These are phyloP conservation scores for Platichthys stellatus DNA, from an alignment of 2,113 vertebrate genomes.

Conservation along the genomic window DNA sequence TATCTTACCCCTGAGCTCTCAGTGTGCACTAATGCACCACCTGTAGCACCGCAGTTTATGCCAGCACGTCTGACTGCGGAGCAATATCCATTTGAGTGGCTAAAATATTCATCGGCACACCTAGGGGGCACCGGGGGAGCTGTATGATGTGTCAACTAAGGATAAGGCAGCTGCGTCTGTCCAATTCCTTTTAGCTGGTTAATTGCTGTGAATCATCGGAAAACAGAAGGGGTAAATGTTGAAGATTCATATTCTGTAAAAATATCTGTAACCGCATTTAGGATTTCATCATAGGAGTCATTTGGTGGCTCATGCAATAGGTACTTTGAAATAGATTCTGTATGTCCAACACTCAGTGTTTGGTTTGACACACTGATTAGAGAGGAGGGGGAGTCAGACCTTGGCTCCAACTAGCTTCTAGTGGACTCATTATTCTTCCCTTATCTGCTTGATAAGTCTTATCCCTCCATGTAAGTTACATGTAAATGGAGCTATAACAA, in stretches of 20 bases:
- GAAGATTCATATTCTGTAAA: neutral
- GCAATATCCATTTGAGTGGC: slow-evolving; percentile 73
- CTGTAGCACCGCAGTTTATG: slow-evolving; percentile 59
- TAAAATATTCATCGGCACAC: slow-evolving; percentile 82
- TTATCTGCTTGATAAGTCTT: neutral
- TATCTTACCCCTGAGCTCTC: slow-evolving; percentile 42
- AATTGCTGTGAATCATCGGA: slow-evolving; percentile 34
- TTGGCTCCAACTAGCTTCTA: neutral
- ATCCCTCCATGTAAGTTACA: neutral
- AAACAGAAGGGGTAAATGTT: neutral
- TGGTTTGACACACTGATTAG: slow-evolving; percentile 1
- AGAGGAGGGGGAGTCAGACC: neutral
- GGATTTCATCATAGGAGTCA: neutral
- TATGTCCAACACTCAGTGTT: neutral
- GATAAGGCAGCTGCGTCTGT: slow-evolving; percentile 46
- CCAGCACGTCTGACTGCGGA: slow-evolving; percentile 66
- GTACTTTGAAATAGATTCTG: neutral
- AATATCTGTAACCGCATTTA: neutral
- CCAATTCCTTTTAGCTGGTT: slow-evolving; percentile 37
- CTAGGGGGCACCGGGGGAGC: slow-evolving; percentile 57
- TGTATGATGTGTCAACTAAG: slow-evolving; percentile 66
- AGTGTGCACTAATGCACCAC: slow-evolving; percentile 65
- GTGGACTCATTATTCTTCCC: slow-evolving; percentile 3
- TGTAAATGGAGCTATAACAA: neutral
- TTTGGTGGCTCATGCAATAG: neutral